Evolutionary conservation across 35 echinoderm and acorn worm genomes (phyloP).

Genomic region (Strongylocentrotus purpuratus): DNA sequence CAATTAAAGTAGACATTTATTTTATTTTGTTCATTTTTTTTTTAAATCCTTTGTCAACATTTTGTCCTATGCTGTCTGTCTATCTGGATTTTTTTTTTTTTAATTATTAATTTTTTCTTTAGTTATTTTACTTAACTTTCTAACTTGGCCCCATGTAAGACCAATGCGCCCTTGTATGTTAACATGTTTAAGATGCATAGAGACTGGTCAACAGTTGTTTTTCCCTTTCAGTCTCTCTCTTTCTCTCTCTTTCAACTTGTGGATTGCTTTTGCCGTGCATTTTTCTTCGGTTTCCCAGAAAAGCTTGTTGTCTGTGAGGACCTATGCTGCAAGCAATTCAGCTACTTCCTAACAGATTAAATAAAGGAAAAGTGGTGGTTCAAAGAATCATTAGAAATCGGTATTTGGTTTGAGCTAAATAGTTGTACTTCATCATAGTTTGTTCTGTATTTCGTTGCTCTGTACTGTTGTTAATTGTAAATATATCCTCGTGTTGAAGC

Average conservation of each 20-base stretch:
- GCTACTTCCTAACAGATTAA: background rate
- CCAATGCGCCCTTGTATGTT: background rate
- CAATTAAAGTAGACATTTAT: conserved; percentile 20
- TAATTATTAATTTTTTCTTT: background rate
- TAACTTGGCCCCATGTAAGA: background rate
- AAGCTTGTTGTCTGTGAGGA: background rate
- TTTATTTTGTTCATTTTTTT: conserved; percentile 6
- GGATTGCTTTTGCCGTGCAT: conserved; percentile 34
- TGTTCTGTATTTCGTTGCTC: background rate
- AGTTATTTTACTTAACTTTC: background rate
- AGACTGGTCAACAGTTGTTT: background rate
- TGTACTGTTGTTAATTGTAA: conserved; percentile 27
- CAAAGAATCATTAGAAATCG: background rate
- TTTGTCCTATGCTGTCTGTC: conserved; percentile 7
- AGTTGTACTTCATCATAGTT: background rate
- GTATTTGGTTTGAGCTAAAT: conserved; percentile 5
- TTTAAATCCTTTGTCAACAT: background rate
- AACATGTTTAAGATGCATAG: background rate
- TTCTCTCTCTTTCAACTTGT: conserved; percentile 15
- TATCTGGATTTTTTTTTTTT: background rate
- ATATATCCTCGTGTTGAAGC: background rate
- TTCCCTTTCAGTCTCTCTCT: background rate
- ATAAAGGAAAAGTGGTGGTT: background rate
- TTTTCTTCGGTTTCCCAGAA: background rate
- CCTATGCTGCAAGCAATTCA: background rate